Evolutionary conservation across 1,140 invertebrate species (phyloP), one percentile per base, ranked within the genome.

Genomic region (Chrysomallon squamiferum): DNA sequence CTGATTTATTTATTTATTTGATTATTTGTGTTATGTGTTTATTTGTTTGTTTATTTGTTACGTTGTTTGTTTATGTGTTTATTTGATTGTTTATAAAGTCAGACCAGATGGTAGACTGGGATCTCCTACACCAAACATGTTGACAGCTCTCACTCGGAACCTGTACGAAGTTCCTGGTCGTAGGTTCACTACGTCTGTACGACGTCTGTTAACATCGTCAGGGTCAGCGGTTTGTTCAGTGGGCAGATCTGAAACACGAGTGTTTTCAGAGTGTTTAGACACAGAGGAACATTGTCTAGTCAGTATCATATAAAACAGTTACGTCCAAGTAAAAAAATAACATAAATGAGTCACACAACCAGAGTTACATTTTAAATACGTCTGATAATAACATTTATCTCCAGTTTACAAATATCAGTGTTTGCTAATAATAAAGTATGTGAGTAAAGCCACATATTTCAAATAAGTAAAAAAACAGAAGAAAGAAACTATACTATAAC

Each of bases 161-260:
- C 94, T 92, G 80, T 98, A 98, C 0, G 90, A 89, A 0, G 92
- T 93, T 88, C 92, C 96, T 0, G 96, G 95, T 64, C 90, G 91
- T 3, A 98, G 85, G 7, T 68, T 72, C 7, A 9, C 60, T 0
- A 85, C 59, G 18, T 35, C 35, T 13, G 56, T 54, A 20, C 49
- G 29, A 3, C 69, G 68, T 59, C 54, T 71, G 56, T 70, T 65
- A 2, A 38, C 20, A 11, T 38, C 38, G 0, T n/a, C 41, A 35
- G 35, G 33, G 18, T 61, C 57, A 1, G 29, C 6, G 3, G 59
- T 49, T 7, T 45, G 29, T 49, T 45, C 5, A 18, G 9, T 13
- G 11, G 25, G 25, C 29, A 62, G 22, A 49, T 33, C 59, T 62
- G 43, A 4, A 62, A 29, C 33, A 60, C 41, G 22, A 27, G 15